Conservation (phyloP, 1,140 invertebrate genomes). For the Papilio dardanus region DNA sequence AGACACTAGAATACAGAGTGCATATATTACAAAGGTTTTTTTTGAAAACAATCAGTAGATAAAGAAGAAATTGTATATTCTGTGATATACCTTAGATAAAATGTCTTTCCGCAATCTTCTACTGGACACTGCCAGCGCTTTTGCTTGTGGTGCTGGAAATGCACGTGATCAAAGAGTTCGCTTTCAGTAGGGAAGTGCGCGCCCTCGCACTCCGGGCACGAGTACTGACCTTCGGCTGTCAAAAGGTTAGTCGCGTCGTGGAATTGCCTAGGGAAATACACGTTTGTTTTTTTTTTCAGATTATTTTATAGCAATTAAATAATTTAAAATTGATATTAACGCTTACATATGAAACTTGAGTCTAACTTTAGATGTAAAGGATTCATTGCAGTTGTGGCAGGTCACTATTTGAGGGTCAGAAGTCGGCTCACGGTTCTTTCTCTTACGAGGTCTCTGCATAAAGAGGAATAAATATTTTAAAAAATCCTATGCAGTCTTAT, state of each 20-base stretch:
- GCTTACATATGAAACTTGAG: constrained; percentile 77
- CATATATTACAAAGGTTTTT: too few species aligned
- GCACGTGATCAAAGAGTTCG: constrained; percentile 73
- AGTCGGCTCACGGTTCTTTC: constrained; percentile 47
- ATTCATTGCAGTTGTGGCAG: constrained; percentile 73
- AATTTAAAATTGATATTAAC: not conserved
- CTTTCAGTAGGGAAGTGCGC: constrained; percentile 63
- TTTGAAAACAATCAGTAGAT: not conserved
- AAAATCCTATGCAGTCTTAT: not conserved
- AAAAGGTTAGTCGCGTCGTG: constrained; percentile 54
- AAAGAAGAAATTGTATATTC: not conserved
- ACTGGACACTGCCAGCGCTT: constrained; percentile 69
- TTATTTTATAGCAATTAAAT: too few species aligned
- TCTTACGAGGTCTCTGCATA: constrained; percentile 57
- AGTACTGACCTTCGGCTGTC: constrained; percentile 51
- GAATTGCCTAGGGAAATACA: constrained; percentile 76
- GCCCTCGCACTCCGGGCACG: constrained; percentile 52
- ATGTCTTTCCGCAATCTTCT: constrained; percentile 67
- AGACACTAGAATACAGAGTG: not conserved
- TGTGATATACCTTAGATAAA: constrained; percentile 60
- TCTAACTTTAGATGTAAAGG: constrained; percentile 73
- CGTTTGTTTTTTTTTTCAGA: too few species aligned
- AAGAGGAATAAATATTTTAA: not conserved
- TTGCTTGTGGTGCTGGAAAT: constrained; percentile 71
- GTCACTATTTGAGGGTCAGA: constrained; percentile 68